Base-by-base conservation (phyloP, 23 tunicate genomes). In the Diplosoma virens region DNA sequence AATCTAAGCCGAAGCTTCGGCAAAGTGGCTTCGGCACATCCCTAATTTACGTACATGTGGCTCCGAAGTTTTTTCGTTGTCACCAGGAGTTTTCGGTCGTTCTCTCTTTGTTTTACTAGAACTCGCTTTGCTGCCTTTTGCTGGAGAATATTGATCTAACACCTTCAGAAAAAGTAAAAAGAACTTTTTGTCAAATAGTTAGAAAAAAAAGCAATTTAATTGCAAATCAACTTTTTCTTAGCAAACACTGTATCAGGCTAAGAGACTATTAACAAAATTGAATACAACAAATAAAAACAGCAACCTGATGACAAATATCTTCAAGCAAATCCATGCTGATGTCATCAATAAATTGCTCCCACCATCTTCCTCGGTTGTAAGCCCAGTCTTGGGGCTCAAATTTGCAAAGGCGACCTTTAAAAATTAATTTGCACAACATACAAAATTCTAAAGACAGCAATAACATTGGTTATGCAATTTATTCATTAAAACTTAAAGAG, bases 301-400 rank as follows among this genome's bases (percentile, higher is more conserved):
- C 50, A 7, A 50, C 78, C 61, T 72, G 78, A 48, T 72, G 78
- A 50, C 98, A 93, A 54, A 93, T 86, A 31, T 86, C 88, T 53
- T 93, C 98, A 0, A 93, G 66, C 22, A 93, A 59, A 25, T 93
- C 93, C 56, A 74, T 81, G 47, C 84, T 81, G 9, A 93, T 78
- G 75, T 86, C 98, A 71, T 79, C 85, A 61, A 93, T 81, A 55
- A 93, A 93, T 58, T 93, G 87, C 63, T 93, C 98, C 98, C 98
- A 93, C 98, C 98, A 93, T 26, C 84, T 79, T 25, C 89, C 96
- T 3, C 96, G 34, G 30, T 83, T 80, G 56, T 89, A 83, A 0
- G 96, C 88, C 96, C 96, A 89, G 60, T 89, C 89, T 47, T 83
- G 89, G 0, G 96, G 96, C 59, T 83, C 85, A 45, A 89, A 89